Evolutionary conservation across 2,797 vertebrate species (phyloP).

Genomic region (Gambusia yucatana): DNA sequence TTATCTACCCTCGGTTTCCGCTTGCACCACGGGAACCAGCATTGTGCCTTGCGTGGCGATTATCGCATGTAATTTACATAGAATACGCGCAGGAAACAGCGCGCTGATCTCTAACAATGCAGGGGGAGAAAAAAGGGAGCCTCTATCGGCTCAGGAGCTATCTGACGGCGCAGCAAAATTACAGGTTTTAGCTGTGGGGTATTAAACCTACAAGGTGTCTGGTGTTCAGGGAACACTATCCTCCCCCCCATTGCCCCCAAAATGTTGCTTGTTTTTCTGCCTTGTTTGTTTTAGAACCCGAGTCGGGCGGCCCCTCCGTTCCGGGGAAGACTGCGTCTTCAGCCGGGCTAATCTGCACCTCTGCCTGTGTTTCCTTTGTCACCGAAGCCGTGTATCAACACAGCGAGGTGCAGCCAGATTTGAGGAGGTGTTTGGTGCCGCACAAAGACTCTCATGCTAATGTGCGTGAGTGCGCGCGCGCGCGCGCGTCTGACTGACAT

Average conservation of each 20-base stretch:
- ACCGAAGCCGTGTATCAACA: constrained; percentile 78
- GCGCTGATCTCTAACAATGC: constrained; percentile 82
- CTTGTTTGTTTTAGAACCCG: constrained; percentile 80
- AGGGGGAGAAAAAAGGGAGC: constrained; percentile 57
- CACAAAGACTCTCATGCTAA: constrained; percentile 75
- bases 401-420: constrained; percentile 73
- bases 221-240: constrained; percentile 75
- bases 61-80: constrained; percentile 86
- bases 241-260: constrained; percentile 42
- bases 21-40: constrained; percentile 81
- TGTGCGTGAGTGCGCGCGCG: constrained; percentile 59
- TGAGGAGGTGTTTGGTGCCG: constrained; percentile 75
- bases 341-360: constrained; percentile 78
- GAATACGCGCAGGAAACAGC: constrained; percentile 82
- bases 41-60: constrained; percentile 83
- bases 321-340: constrained; percentile 71
- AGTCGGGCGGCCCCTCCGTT: constrained; percentile 62
- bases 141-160: constrained; percentile 81
- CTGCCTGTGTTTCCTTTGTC: constrained; percentile 81
- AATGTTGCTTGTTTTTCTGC: constrained; percentile 83
- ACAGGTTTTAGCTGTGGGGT: constrained; percentile 80
- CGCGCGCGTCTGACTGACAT: constrained; percentile 61
- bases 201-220: constrained; percentile 81
- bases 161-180: constrained; percentile 80
- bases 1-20: constrained; percentile 83